Conservation (phyloP, 2,888 invertebrate species). For the Galerucella nymphaeae region DNA sequence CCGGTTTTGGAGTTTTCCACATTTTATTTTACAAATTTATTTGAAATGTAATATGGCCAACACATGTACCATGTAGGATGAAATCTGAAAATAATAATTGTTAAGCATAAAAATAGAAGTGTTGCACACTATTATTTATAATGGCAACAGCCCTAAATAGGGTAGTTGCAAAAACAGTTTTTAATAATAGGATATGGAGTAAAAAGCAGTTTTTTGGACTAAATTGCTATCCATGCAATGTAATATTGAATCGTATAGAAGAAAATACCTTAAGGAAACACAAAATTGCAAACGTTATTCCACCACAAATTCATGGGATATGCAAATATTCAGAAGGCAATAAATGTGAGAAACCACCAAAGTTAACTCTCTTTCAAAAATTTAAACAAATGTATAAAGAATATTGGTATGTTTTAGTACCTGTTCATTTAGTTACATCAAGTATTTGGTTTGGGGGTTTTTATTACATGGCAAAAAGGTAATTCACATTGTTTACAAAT, state of each 20-base stretch:
- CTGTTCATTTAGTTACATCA: constrained; percentile 92
- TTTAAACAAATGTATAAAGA: constrained; percentile 94
- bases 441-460: constrained; percentile 88
- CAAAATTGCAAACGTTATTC: constrained; percentile 6
- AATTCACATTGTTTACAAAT: background rate
- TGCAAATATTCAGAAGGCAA: constrained; percentile 21
- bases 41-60: background rate
- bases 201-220: constrained; percentile 12
- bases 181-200: constrained; percentile 19
- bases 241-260: background rate
- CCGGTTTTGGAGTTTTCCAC: constrained; percentile 1
- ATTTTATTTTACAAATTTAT: constrained; percentile 9
- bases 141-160: constrained; percentile 33
- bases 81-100: background rate
- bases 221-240: constrained; percentile 10
- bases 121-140: constrained; percentile 13
- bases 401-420: constrained; percentile 96
- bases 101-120: constrained; percentile 4
- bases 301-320: background rate
- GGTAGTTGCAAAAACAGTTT: constrained; percentile 17
- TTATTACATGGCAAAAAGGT: constrained; percentile 87
- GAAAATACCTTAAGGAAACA: constrained; percentile 12
- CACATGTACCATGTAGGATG: background rate
- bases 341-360: constrained; percentile 48
- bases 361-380: constrained; percentile 77